A percentile compares a stretch with the other conserved stretches of the same genome.
Conservation (phyloP, 2,113 vertebrate species). For the Erpornis zantholeuca region DNA sequence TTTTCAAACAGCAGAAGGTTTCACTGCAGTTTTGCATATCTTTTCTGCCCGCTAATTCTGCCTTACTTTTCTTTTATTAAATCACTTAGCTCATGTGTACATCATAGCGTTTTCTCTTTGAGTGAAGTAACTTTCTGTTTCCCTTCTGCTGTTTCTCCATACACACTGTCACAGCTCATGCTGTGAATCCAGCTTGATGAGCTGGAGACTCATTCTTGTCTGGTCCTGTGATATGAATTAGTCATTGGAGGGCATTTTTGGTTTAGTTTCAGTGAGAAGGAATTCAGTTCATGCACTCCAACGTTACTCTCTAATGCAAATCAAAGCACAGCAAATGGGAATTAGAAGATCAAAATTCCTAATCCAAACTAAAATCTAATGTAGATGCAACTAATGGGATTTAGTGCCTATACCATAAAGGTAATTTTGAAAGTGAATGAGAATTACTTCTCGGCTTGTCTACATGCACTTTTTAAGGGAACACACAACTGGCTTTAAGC, state of each 20-base stretch:
- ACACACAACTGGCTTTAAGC: not conserved
- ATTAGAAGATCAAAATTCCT: not conserved
- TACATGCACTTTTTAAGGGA: not conserved
- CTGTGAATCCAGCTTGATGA: not conserved
- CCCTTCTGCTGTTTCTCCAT: not conserved
- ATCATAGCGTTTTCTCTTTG: not conserved
- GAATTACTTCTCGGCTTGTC: not conserved
- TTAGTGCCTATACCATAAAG: not conserved
- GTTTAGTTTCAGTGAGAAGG: not conserved
- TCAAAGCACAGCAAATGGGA: not conserved
- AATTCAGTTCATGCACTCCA: not conserved
- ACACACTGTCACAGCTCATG: not conserved
- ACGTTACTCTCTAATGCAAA: not conserved
- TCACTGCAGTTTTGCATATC: slow-evolving; percentile 11
- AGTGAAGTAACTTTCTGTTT: slow-evolving; percentile 1
- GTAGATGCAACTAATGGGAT: not conserved
- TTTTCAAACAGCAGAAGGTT: slow-evolving; percentile 37
- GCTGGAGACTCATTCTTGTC: not conserved
- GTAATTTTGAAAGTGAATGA: not conserved
- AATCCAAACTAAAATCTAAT: not conserved
- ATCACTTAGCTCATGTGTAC: not conserved
- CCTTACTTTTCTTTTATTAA: not conserved
- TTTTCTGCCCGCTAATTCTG: slow-evolving; percentile 27
- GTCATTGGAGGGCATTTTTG: not conserved
- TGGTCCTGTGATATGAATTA: not conserved